These are phyloP conservation scores for Prorops nasuta DNA, from an alignment of 1,140 invertebrate genomes.

Conservation along the genomic window DNA sequence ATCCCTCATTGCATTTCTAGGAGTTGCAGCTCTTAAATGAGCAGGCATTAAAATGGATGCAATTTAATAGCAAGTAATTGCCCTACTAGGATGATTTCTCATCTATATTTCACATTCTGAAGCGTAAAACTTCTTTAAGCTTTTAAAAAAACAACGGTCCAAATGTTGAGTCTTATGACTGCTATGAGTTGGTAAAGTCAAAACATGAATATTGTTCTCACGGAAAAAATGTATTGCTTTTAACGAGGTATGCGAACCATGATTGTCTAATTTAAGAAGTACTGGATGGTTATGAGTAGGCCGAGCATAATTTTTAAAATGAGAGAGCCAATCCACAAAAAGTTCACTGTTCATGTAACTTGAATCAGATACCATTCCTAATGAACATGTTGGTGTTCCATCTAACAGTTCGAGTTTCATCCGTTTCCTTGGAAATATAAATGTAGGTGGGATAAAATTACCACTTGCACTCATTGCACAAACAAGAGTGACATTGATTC, in stretches of 20 bases:
- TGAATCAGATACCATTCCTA: constrained; percentile 18
- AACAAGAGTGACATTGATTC: constrained; percentile 33
- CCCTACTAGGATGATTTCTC: constrained; percentile 32
- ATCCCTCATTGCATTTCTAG: constrained; percentile 28
- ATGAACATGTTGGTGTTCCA: constrained; percentile 26
- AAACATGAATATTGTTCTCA: constrained; percentile 23
- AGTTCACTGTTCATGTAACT: constrained; percentile 23
- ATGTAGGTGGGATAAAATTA: constrained; percentile 35
- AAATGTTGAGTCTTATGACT: constrained; percentile 34
- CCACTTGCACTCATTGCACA: constrained; percentile 37
- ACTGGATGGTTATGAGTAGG: constrained; percentile 20
- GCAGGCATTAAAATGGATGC: constrained; percentile 33
- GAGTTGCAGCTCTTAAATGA: constrained; percentile 34
- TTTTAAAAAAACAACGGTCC: constrained; percentile 27
- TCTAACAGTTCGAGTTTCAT: constrained; percentile 33
- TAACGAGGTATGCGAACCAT: constrained; percentile 3
- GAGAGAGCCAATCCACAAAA: constrained; percentile 25
- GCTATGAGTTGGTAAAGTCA: constrained; percentile 39
- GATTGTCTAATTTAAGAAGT: constrained; percentile 5
- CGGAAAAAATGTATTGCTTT: constrained; percentile 14
- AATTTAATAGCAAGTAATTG: constrained; percentile 38
- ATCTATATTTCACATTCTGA: constrained; percentile 24
- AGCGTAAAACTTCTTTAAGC: constrained; percentile 21
- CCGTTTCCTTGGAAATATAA: constrained; percentile 38
- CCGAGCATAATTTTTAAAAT: constrained; percentile 24